Evolutionary conservation across 2,888 invertebrate genomes (phyloP), one percentile per base, ranked within the genome.

Genomic region (Drymonia ruficornis): DNA sequence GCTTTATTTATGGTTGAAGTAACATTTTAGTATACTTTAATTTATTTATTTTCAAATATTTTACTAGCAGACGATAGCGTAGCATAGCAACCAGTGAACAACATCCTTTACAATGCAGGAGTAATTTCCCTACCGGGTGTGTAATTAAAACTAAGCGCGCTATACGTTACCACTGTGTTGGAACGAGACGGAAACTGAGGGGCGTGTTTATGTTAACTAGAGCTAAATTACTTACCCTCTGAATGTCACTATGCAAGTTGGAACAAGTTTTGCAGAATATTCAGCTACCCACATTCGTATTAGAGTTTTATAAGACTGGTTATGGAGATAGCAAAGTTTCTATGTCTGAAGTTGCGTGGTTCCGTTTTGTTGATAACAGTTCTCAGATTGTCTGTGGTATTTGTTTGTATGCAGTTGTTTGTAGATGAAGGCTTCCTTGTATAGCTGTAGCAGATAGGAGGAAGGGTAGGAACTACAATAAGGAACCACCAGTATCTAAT

Each of bases 81-180:
- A 46, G 46, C 29, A 65, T 59, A 67, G 65, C 66, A 58, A 61
- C 52, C 56, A 56, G 61, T 63, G 61, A 61, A 62, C 65, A 64
- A 63, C 70, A 62, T 67, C 61, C 56, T 52, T 68, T 70, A 70
- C 61, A 66, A 54, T 61, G 65, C 59, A 54, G 47, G 18, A 63
- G 76, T 77, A 81, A 83, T 84, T 79, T 78, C 77, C 82, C 78
- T 74, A 76, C 76, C 73, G 71, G 70, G 63, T 67, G 64, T 76
- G 82, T 86, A 87, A 88, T 88, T 88, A 88, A 86, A 87, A 83
- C 83, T 78, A 82, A 84, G 81, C 79, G 76, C 67, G 74, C 72
- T 78, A 69, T 82, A 80, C 71, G 72, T 79, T 79, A 61, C 70
- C 77, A 77, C 70, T 72, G 72, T 74, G 72, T 49, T 29, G 13